Conservation (phyloP, 64 coral and sea anemone genomes). For the Dendronephthya gigantea region DNA sequence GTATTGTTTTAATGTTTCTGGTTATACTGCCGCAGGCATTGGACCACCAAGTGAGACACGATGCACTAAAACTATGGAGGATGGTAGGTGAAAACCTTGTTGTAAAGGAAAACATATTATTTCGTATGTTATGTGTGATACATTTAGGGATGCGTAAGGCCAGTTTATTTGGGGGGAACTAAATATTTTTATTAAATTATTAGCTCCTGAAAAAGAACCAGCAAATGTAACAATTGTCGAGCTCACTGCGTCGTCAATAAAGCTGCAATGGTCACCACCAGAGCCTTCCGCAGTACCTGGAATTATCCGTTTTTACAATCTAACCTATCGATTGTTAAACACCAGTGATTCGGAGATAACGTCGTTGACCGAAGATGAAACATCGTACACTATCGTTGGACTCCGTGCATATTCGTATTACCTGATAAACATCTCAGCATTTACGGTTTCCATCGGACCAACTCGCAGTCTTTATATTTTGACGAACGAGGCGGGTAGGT, state of each 20-base stretch:
- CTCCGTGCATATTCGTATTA: neutral
- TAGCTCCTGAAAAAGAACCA: neutral
- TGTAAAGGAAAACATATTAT: too few species aligned
- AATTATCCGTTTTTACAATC: neutral
- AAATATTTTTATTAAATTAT: neutral
- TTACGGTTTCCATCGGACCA: neutral
- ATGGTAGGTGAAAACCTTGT: neutral
- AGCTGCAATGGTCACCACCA: neutral
- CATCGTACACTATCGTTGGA: neutral
- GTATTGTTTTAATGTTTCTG: neutral
- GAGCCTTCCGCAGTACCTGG: neutral
- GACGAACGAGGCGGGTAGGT: neutral
- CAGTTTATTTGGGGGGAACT: neutral
- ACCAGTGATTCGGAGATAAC: neutral
- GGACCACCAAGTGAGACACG: neutral
- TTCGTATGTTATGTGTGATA: too few species aligned
- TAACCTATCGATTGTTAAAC: neutral
- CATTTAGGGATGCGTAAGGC: too few species aligned
- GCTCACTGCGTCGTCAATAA: neutral
- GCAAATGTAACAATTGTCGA: neutral
- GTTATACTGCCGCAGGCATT: neutral
- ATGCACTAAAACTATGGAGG: neutral
- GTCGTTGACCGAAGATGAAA: neutral
- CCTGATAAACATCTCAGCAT: neutral
- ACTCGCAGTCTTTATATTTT: neutral